These are phyloP conservation scores for Drosophila repleta DNA, from an alignment of 1,140 invertebrate genomes.

Conservation along the genomic window DNA sequence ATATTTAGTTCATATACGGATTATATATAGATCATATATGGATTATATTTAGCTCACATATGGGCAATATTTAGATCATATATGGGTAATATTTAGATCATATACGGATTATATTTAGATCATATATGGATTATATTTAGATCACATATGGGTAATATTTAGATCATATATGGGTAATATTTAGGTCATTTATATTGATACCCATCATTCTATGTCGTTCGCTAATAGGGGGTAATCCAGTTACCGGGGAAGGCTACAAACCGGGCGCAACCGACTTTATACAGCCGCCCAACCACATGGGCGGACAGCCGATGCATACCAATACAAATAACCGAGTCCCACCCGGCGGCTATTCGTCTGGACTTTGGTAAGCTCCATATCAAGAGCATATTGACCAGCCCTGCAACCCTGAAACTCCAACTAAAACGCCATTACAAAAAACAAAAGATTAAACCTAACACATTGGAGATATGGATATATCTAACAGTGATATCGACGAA, in stretches of 20 bases:
- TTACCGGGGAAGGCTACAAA: conserved; percentile 84
- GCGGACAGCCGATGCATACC: conserved; percentile 65
- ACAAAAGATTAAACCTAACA: not conserved
- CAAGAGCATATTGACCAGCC: not conserved
- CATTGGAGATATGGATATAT: not conserved
- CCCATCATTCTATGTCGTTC: too few relatives aligned
- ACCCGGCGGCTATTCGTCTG: conserved; percentile 85
- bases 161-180: too few relatives aligned
- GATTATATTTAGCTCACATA: too few relatives aligned
- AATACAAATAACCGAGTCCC: conserved; percentile 75
- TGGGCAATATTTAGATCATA: too few relatives aligned
- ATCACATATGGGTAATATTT: too few relatives aligned
- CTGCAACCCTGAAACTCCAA: not conserved
- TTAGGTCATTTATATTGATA: too few relatives aligned
- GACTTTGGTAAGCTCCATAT: conserved; percentile 84
- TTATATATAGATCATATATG: too few relatives aligned
- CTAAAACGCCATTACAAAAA: not conserved
- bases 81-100: not conserved
- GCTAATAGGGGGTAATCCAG: conserved; percentile 84
- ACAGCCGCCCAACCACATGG: conserved; percentile 33
- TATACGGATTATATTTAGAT: too few relatives aligned
- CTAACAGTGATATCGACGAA: too few relatives aligned
- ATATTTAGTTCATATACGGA: too few relatives aligned
- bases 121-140: too few relatives aligned
- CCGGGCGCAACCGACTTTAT: conserved; percentile 52